Evolutionary conservation across 2,888 invertebrate genomes (phyloP).

Genomic region (Prenolepis imparis): DNA sequence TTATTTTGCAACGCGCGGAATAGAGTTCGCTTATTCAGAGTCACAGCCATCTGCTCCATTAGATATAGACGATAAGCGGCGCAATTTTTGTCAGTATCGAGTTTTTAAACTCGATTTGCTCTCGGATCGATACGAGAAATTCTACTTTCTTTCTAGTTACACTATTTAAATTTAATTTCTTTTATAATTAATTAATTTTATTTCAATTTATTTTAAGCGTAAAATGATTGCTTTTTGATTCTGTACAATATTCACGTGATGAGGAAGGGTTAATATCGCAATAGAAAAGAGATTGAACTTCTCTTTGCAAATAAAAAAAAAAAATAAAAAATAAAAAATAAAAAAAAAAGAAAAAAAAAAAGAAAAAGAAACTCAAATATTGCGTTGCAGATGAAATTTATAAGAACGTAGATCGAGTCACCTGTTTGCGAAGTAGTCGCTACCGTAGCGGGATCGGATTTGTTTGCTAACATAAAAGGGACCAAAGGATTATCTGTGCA

Average conservation of each 20-base stretch:
- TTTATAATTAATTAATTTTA: not conserved
- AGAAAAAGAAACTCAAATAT: slow-evolving; percentile 31
- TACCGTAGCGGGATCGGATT: slow-evolving; percentile 73
- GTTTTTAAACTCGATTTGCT: not conserved
- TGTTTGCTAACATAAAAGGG: slow-evolving; percentile 79
- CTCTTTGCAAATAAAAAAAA: no score
- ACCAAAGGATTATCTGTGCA: slow-evolving; percentile 79
- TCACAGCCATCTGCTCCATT: not conserved
- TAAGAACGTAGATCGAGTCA: slow-evolving; percentile 61
- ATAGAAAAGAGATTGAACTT: slow-evolving; percentile 13
- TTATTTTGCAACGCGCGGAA: not conserved
- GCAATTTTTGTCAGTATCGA: not conserved
- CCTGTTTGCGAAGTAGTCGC: slow-evolving; percentile 69
- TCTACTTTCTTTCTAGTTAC: not conserved
- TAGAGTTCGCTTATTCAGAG: not conserved
- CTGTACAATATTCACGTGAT: not conserved
- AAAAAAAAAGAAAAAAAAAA: no score
- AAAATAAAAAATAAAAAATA: no score
- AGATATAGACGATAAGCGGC: not conserved
- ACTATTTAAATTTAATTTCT: not conserved
- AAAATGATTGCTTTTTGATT: not conserved
- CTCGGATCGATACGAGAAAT: not conserved
- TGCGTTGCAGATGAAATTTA: slow-evolving; percentile 26
- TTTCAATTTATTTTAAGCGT: not conserved
- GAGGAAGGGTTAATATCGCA: not conserved